phyloP scores from a whole-genome alignment of 2,888 invertebrate species.

The Pollenia angustigena region DNA sequence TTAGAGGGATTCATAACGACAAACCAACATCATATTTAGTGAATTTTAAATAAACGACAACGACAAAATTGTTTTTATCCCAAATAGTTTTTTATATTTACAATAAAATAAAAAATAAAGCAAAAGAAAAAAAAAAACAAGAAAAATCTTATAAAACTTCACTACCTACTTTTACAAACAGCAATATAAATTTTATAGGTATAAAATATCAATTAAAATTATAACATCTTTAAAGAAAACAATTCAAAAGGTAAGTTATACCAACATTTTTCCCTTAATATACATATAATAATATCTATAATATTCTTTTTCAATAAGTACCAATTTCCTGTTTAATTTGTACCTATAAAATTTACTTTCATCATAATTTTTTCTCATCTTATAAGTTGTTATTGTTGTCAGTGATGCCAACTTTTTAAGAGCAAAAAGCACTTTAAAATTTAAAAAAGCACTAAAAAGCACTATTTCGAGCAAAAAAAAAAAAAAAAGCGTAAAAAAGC shows the following conservation, averaged over 20 bases:
- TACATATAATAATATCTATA: background rate
- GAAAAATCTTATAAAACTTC: constrained; percentile 10
- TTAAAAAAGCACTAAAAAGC: too few species aligned
- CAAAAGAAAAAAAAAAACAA: constrained; percentile 21
- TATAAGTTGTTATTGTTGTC: constrained; percentile 17
- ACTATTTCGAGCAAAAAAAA: too few species aligned
- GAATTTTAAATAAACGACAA: constrained; percentile 43
- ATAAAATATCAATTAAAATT: constrained; percentile 12
- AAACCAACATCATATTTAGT: constrained; percentile 8
- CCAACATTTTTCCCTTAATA: background rate
- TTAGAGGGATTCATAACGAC: constrained; percentile 32
- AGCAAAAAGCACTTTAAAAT: too few species aligned
- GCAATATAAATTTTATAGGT: constrained; percentile 17
- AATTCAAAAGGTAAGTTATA: constrained; percentile 55
- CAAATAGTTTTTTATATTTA: constrained; percentile 23
- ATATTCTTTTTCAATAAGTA: constrained; percentile 45
- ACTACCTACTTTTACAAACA: constrained; percentile 3
- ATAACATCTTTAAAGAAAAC: background rate
- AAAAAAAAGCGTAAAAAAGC: too few species aligned
- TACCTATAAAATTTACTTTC: constrained; percentile 26
- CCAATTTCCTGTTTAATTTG: constrained; percentile 60
- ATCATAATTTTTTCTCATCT: constrained; percentile 39
- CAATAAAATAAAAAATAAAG: background rate
- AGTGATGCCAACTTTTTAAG: too few species aligned
- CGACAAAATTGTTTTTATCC: constrained; percentile 31